These are phyloP conservation scores for Eupsilia transversa DNA, from an alignment of 2,888 invertebrate genomes.

Conservation along the genomic window DNA sequence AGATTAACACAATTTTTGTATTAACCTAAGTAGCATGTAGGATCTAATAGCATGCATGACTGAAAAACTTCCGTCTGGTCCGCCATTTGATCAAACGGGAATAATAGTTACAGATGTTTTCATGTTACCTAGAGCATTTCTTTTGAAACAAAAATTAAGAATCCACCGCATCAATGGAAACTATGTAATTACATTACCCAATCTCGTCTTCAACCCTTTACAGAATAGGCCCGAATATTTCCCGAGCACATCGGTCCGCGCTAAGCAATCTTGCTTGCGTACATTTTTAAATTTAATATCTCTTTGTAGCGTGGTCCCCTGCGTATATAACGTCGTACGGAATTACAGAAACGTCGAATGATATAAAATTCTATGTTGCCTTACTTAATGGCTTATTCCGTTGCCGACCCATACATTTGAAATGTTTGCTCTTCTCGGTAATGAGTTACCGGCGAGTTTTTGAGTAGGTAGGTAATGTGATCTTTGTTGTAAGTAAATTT, in stretches of 20 bases:
- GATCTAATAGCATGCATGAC: background rate
- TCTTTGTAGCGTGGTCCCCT: conserved; percentile 78
- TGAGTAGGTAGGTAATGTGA: background rate
- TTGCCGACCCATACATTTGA: conserved; percentile 54
- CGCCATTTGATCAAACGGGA: background rate
- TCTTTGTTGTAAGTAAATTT: background rate
- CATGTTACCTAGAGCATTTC: background rate
- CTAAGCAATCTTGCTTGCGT: conserved; percentile 76
- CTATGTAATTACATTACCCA: conserved; percentile 48
- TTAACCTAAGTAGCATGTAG: background rate
- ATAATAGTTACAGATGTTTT: background rate
- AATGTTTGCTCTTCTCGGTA: conserved; percentile 21
- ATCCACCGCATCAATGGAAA: conserved; percentile 24
- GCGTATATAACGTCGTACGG: conserved; percentile 76
- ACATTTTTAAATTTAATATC: conserved; percentile 88
- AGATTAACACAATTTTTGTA: background rate
- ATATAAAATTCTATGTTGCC: conserved; percentile 75
- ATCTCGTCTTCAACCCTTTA: conserved; percentile 60
- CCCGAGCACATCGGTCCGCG: conserved; percentile 42
- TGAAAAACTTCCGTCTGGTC: background rate
- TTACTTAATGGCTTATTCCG: conserved; percentile 66
- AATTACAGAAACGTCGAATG: conserved; percentile 80
- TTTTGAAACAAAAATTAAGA: conserved; percentile 16
- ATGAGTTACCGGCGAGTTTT: conserved; percentile 16
- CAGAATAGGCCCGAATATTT: conserved; percentile 55